Conservation (phyloP, 1,140 invertebrate species). For the Tachypleus tridentatus region DNA sequence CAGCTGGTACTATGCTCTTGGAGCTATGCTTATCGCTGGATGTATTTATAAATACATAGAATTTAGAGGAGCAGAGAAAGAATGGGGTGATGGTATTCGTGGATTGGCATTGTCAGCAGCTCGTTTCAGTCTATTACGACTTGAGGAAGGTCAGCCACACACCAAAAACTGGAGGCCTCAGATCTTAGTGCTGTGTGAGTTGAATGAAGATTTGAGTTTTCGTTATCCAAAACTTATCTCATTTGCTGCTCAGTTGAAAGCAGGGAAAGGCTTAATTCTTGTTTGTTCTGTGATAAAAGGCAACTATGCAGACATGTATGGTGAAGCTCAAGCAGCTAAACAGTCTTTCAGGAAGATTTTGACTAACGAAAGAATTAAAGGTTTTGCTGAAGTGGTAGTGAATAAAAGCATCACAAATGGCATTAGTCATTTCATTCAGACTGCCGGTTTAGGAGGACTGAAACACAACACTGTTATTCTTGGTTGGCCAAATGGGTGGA, state of each 20-base stretch:
- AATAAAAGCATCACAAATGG: conserved; percentile 70
- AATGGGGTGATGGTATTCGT: conserved; percentile 98
- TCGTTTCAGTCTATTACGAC: conserved; percentile 78
- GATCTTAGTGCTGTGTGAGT: conserved; percentile 28
- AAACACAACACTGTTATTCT: conserved; percentile 97
- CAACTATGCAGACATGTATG: conserved; percentile 36
- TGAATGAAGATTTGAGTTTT: conserved; percentile 53
- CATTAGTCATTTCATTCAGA: conserved; percentile 85
- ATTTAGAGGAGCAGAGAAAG: conserved; percentile 96
- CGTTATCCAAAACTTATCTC: conserved; percentile 69
- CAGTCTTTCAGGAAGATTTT: conserved; percentile 66
- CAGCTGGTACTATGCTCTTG: conserved; percentile 94
- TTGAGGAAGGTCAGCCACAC: conserved; percentile 93
- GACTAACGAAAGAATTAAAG: conserved; percentile 90
- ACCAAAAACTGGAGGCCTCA: conserved; percentile 99
- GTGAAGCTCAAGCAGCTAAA: conserved; percentile 69
- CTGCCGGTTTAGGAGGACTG: conserved; percentile 87
- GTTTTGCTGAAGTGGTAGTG: conserved; percentile 90
- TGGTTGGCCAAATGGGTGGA: conserved; percentile 72
- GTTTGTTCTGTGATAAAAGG: conserved; percentile 81
- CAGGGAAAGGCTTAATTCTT: conserved; percentile 77
- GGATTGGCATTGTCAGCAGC: conserved; percentile 94
- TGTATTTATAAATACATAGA: conserved; percentile 99
- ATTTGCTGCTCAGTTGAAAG: conserved; percentile 94
- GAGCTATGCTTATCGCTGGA: conserved; percentile 93